Evolutionary conservation across 2,797 vertebrate species (phyloP), one percentile per base, ranked within the genome.

Genomic region (Coregonus sp.): DNA sequence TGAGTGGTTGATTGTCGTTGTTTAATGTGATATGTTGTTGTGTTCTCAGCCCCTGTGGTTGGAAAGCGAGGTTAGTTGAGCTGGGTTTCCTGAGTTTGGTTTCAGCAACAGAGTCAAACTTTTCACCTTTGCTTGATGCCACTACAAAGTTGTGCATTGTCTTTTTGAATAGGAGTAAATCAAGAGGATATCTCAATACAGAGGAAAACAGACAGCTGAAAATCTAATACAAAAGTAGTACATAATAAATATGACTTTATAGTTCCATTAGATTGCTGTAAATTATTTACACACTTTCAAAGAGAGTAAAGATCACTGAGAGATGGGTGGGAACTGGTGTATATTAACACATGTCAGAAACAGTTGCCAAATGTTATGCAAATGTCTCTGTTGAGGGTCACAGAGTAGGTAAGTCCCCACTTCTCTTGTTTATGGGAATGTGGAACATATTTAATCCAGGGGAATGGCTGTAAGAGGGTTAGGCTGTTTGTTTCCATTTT

Each of bases 1-100:
- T 77, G 83, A 86, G 85, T 86, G 85, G 63, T 86, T 89, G 89
- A 81, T 88, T 87, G 78, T 66, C 37, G 71, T 75, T 69, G 72
- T 14, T 3, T 7, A 11, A 25, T 61, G 59, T 25, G 59, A 61
- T 25, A 61, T 63, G 20, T 11, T 4, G 25, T 20, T n/a, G 47
- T 37, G 33, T 35, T 40, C 75, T 82, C 1, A 18, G 74, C 76
- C 78, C 74, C 80, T 81, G 81, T 40, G 79, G 84, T 87, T 82
- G 70, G 72, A 87, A 77, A 78, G 31, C 29, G 80, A 83, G 85
- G 84, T 84, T 78, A 76, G 59, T 7, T 63, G 59, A 80, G 14
- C 54, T 66, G 63, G 12, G 70, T 70, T 80, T 74, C 69, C 77
- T 81, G 77, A 56, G 56, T 65, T 79, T 70, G 37, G 29, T 78